A percentile compares a stretch with the other conserved stretches of the same genome.
phyloP scores from a whole-genome alignment of 2,888 invertebrate genomes.

The Stenchaetothrips biformis region DNA sequence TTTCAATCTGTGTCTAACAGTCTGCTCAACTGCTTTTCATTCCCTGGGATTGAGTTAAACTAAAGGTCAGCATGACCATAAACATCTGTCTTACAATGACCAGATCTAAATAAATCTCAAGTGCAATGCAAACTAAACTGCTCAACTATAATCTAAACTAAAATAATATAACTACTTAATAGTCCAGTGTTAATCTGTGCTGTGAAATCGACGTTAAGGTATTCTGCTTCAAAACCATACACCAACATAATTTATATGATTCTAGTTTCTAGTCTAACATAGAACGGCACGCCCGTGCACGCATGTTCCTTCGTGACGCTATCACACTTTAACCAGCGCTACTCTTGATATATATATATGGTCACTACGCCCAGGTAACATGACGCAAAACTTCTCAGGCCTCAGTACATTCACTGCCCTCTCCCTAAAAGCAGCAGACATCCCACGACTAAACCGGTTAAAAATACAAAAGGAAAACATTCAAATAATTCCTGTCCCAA shows the following conservation, averaged over 20 bases:
- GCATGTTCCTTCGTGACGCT: not conserved
- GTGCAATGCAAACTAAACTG: slow-evolving; percentile 7
- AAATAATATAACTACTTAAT: not conserved
- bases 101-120: not conserved
- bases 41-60: slow-evolving; percentile 14
- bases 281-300: slow-evolving; percentile 8
- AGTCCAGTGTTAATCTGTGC: not conserved
- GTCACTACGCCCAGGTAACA: not conserved
- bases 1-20: not conserved
- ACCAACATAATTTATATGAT: not conserved
- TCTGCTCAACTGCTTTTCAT: not conserved
- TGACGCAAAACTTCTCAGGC: not conserved
- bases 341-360: not conserved
- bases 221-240: not conserved
- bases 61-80: not conserved
- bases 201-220: not conserved
- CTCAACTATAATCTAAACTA: not conserved
- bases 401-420: not conserved
- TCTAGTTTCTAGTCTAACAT: not conserved
- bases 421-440: not conserved
- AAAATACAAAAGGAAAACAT: not conserved
- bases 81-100: not conserved
- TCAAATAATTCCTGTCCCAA: not conserved
- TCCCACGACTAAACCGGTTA: not conserved
- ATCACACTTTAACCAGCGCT: not conserved